Base-by-base conservation (phyloP, 2,113 vertebrate genomes). In the Tachysurus fulvidraco region DNA sequence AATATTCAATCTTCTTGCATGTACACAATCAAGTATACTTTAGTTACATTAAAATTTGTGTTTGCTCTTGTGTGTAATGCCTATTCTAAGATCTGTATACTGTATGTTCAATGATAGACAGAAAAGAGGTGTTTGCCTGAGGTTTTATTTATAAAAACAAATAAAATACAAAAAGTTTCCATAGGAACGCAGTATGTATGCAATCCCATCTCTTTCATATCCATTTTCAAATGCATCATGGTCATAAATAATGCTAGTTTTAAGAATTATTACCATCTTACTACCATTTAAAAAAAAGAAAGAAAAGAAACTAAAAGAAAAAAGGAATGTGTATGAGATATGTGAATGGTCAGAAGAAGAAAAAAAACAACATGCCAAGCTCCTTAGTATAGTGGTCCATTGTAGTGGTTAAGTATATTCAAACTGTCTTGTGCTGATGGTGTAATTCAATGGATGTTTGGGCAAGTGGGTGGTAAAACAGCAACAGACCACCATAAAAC, bases 141-240 rank as follows among this genome's bases (percentile, higher is more conserved):
- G n/a, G 28, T 86, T 94, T 94, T 93, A 93, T 92, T 93, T 93
- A 93, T 93, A 93, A 94, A 92, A 91, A 60, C 55, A 81, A 80
- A 80, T 91, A 93, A 83, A 88, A 90, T 89, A 96, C 93, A 95
- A 92, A 96, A 96, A 94, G 95, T 98, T 98, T 98, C 98, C 97
- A 99, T 97, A 97, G 97, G 97, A 99, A 99, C 97, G 96, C 95
- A 94, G 93, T 81, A 95, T 94, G 94, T 96, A 93, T 95, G 96
- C 97, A 96, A 96, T 97, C 96, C 96, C 94, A 92, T 96, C 95
- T 96, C 93, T 95, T 95, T 95, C 92, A 91, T 88, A 91, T 94
- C 94, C 92, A 92, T 91, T 94, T 94, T 89, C 92, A 92, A 94
- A 93, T 89, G 88, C 86, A 90, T 90, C 23, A 79, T 90, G 77